Base-by-base conservation (phyloP, 2,888 invertebrate genomes). In the Caenorhabditis sp. region DNA sequence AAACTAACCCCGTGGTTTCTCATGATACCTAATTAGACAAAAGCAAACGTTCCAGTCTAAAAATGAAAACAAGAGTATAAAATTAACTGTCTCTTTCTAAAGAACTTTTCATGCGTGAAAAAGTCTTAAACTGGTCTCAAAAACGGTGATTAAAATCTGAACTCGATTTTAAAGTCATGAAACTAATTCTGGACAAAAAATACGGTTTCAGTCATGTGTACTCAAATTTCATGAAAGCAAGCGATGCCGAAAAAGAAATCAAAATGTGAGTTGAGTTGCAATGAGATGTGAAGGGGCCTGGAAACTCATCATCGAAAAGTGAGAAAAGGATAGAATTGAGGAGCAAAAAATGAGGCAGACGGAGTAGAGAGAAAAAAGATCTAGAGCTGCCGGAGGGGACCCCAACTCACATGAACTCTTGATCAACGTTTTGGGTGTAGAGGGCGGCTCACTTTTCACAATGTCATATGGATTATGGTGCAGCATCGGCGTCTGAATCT, bases 401-500 rank as follows among this genome's bases (percentile, higher is more conserved):
- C 16, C 38, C 35, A 54, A 81, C 84, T 80, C 64, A 86, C 86
- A 84, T 74, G 79, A 61, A 64, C 79, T 82, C 75, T 86, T 86
- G 59, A 75, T 73, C 80, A 84, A n/a, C 26, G 77, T 35, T 22
- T 84, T 84, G 41, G 87, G 86, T 35, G 84, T 77, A 16, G 83
- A 64, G 31, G 79, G 74, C 44, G 86, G 86, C 73, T 89, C 87
- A 26, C 61, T 74, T 75, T 87, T 89, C 63, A 87, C 85, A 59
- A 87, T 84, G 0, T 89, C 88, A 64, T 89, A 89, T 28, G 87
- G 87, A 72, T 86, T 87, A 63, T 87, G 87, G 63, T 87, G 85
- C 74, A 85, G 72, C 82, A 87, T 79, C 24, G 77, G 79, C 68
- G 84, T 73, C 66, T 84, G 85, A 44, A 82, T 74, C 76, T 85